A percentile compares a stretch with the other conserved stretches of the same genome.
phyloP scores from a whole-genome alignment of 2,888 invertebrate species.

The Zhuqinia jingwanae region DNA sequence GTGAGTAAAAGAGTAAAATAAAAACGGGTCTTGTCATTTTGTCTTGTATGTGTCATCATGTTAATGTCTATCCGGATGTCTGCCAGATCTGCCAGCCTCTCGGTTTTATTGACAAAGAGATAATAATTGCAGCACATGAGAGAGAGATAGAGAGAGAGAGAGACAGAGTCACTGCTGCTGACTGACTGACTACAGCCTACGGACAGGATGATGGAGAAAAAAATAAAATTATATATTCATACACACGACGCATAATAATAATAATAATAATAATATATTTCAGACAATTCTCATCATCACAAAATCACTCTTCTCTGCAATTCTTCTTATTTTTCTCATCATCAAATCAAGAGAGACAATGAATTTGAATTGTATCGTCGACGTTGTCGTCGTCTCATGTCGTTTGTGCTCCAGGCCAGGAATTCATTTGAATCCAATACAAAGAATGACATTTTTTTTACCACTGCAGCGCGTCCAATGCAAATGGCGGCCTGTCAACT shows the following conservation, averaged over 20 bases:
- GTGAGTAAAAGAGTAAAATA: slow-evolving; percentile 20
- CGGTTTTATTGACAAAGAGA: slow-evolving; percentile 47
- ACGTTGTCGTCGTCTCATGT: neutral
- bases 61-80: slow-evolving; percentile 54
- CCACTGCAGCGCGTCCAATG: too few relatives aligned
- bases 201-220: neutral
- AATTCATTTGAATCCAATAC: slow-evolving; percentile 12
- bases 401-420: slow-evolving; percentile 33
- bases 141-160: too few relatives aligned
- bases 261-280: too few relatives aligned
- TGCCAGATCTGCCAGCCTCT: slow-evolving; percentile 19
- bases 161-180: neutral
- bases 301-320: neutral
- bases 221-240: too few relatives aligned
- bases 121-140: slow-evolving; percentile 25
- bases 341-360: neutral
- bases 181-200: neutral
- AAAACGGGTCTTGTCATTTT: slow-evolving; percentile 64
- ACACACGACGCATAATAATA: slow-evolving; percentile 28
- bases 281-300: neutral
- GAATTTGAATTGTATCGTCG: neutral
- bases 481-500: slow-evolving; percentile 43
- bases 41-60: slow-evolving; percentile 44
- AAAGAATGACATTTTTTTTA: too few relatives aligned
- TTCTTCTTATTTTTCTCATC: neutral